These are phyloP conservation scores for Pristionchus japonicus DNA, from an alignment of 2,888 invertebrate genomes.

Conservation along the genomic window DNA sequence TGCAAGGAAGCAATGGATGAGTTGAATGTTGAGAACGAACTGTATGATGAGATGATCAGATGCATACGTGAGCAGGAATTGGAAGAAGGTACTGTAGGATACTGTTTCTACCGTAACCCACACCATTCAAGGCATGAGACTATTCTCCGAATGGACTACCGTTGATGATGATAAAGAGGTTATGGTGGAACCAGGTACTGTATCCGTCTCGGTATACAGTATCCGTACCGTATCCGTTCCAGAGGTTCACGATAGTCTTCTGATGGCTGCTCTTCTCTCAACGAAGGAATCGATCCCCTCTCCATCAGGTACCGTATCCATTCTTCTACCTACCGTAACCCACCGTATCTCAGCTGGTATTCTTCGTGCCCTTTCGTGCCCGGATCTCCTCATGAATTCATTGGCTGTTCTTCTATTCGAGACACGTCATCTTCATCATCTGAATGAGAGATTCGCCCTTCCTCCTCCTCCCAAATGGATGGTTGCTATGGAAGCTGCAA, in stretches of 20 bases:
- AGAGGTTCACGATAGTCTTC: neutral
- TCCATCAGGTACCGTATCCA: conserved; percentile 12
- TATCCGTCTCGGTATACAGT: neutral
- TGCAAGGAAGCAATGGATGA: neutral
- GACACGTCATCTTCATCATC: neutral
- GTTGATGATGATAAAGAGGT: neutral
- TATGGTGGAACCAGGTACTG: neutral
- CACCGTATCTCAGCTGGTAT: neutral
- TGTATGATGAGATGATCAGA: neutral
- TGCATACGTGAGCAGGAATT: neutral
- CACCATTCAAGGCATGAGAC: neutral
- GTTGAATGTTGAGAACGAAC: neutral
- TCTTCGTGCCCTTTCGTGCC: neutral
- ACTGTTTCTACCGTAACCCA: neutral
- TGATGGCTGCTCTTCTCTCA: neutral
- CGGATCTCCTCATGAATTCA: neutral
- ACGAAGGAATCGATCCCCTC: neutral
- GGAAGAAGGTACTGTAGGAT: neutral
- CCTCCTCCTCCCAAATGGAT: neutral
- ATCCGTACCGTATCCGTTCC: neutral
- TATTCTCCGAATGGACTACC: neutral
- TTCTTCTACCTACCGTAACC: neutral
- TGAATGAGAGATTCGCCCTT: conserved; percentile 2
- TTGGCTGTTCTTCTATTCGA: neutral
- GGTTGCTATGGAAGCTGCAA: neutral